Evolutionary conservation across 2,888 invertebrate species (phyloP).

Genomic region (Aricia artaxerxes): DNA sequence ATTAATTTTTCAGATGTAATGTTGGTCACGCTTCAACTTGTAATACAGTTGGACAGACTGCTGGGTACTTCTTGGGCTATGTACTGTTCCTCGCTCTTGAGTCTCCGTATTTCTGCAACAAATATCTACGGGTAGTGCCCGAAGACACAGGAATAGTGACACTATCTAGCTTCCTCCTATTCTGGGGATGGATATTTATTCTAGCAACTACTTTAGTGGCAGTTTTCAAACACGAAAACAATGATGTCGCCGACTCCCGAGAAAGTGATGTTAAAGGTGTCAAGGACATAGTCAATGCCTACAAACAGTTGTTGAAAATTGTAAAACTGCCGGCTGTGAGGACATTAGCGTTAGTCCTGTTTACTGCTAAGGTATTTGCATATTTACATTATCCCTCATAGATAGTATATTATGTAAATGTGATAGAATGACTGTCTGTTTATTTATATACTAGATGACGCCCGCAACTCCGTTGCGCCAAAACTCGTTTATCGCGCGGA

Average conservation of each 20-base stretch:
- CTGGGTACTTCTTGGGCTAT: slow-evolving; percentile 98
- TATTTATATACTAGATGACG: too few species aligned
- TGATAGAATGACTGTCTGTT: too few species aligned
- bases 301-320: slow-evolving; percentile 90
- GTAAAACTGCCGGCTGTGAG: slow-evolving; percentile 90
- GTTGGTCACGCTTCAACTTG: slow-evolving; percentile 99
- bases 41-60: slow-evolving; percentile 98
- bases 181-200: slow-evolving; percentile 97
- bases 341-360: slow-evolving; percentile 87
- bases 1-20: slow-evolving; percentile 84
- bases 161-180: slow-evolving; percentile 91
- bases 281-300: slow-evolving; percentile 83
- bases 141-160: slow-evolving; percentile 86
- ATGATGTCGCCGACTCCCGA: slow-evolving; percentile 56
- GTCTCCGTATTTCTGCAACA: slow-evolving; percentile 97
- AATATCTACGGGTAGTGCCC: slow-evolving; percentile 89
- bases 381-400: too few species aligned
- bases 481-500: too few species aligned
- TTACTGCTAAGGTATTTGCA: slow-evolving; percentile 90
- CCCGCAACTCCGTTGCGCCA: too few species aligned
- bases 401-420: too few species aligned
- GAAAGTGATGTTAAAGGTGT: slow-evolving; percentile 62
- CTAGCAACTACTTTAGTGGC: slow-evolving; percentile 94
- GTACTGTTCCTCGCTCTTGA: slow-evolving; percentile 97
- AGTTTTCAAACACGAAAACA: slow-evolving; percentile 90